These are phyloP conservation scores for Taphrorychus bicolor DNA, from an alignment of 2,888 invertebrate species.

Conservation along the genomic window DNA sequence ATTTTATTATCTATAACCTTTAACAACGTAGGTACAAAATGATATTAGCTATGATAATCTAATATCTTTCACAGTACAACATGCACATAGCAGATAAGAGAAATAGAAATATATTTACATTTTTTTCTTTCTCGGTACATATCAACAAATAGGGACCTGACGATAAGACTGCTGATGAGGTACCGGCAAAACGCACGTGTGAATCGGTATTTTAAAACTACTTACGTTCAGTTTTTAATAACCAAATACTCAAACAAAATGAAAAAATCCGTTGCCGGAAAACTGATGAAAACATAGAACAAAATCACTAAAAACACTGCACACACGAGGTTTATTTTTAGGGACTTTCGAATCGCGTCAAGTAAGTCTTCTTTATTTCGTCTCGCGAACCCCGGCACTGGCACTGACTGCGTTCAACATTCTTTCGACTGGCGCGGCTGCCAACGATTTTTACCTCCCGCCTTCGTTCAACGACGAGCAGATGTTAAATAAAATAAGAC, in stretches of 20 bases:
- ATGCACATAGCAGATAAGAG: background rate
- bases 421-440: constrained; percentile 36
- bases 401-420: constrained; percentile 23
- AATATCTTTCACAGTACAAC: background rate
- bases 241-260: constrained; percentile 16
- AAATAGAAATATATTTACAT: background rate
- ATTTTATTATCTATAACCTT: too few species aligned
- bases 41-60: background rate
- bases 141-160: background rate
- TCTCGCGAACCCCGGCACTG: constrained; percentile 8
- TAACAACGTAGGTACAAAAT: too few species aligned
- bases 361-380: constrained; percentile 18
- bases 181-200: background rate
- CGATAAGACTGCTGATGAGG: background rate
- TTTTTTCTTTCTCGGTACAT: background rate
- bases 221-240: background rate
- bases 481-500: constrained; percentile 53
- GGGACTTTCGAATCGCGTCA: background rate
- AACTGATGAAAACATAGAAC: constrained; percentile 14
- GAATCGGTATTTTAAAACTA: background rate
- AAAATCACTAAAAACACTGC: constrained; percentile 8
- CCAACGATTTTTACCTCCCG: constrained; percentile 46
- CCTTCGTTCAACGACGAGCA: constrained; percentile 47
- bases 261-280: constrained; percentile 17
- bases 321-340: constrained; percentile 22